Evolutionary conservation across 2,113 vertebrate species (phyloP).

Genomic region (Ellobius talpinus): DNA sequence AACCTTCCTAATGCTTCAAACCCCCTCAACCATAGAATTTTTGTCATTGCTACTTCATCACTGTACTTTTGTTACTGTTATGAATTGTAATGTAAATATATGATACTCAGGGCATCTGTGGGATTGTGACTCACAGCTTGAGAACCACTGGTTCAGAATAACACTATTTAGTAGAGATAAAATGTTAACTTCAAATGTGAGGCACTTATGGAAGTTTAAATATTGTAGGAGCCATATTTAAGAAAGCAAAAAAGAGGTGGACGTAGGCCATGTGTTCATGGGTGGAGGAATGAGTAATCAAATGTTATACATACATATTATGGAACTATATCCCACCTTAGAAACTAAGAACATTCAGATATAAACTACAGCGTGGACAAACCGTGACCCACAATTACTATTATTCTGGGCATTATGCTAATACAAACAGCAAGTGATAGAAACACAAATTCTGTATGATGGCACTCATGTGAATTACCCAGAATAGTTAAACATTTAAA

Average conservation of each 20-base stretch:
- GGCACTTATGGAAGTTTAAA: not conserved
- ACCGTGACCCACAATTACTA: not conserved
- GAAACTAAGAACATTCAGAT: not conserved
- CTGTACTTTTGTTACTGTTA: not conserved
- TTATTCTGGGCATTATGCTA: not conserved
- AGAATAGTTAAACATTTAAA: not conserved
- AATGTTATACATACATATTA: not conserved
- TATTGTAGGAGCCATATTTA: not conserved
- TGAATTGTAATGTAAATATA: not conserved
- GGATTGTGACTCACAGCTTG: not conserved
- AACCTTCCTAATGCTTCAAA: not conserved
- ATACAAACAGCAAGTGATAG: not conserved
- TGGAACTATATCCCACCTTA: not conserved
- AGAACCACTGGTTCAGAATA: not conserved
- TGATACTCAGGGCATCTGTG: not conserved
- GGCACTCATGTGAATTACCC: not conserved
- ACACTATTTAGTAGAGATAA: not conserved
- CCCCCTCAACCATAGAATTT: not conserved
- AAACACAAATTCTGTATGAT: not conserved
- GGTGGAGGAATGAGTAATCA: not conserved
- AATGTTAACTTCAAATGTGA: not conserved
- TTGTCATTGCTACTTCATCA: no score
- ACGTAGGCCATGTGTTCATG: not conserved
- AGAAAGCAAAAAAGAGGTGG: not conserved
- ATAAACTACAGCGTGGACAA: not conserved